phyloP scores from a whole-genome alignment of 2,113 vertebrate species.

The Sinocyclocheilus maitianheensis region DNA sequence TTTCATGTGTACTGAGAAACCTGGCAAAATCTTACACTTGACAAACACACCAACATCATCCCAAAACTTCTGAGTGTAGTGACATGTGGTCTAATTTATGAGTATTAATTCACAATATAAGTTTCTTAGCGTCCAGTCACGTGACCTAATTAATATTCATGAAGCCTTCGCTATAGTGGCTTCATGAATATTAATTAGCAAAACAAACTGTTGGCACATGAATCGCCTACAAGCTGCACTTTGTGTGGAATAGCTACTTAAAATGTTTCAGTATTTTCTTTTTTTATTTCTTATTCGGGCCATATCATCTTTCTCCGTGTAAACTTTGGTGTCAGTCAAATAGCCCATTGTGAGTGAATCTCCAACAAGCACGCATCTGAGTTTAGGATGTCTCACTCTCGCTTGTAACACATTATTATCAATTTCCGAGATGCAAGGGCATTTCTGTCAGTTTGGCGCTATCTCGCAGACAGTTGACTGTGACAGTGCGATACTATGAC shows the following conservation, averaged over 20 bases:
- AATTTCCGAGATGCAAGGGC: background rate
- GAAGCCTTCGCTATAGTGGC: background rate
- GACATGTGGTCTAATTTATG: background rate
- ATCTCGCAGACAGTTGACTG: slow-evolving; percentile 44
- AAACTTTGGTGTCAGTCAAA: background rate
- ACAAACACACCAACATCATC: no score
- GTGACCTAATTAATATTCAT: slow-evolving; percentile 5
- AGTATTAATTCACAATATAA: background rate
- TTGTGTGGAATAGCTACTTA: background rate
- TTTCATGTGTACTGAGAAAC: no score
- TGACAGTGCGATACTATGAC: slow-evolving; percentile 29
- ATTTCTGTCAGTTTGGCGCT: slow-evolving; percentile 24
- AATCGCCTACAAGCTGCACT: background rate
- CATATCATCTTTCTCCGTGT: background rate
- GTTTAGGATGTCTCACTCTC: background rate
- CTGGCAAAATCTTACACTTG: no score
- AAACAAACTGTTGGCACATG: no score
- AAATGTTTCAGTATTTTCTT: background rate
- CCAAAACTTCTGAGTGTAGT: no score
- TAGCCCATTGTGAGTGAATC: background rate
- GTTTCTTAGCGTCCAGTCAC: background rate
- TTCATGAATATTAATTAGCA: background rate
- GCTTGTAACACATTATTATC: background rate
- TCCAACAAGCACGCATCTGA: background rate
- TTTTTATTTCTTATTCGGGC: background rate